phyloP scores from a whole-genome alignment of 1,140 invertebrate genomes.

The Sinonovacula constricta region DNA sequence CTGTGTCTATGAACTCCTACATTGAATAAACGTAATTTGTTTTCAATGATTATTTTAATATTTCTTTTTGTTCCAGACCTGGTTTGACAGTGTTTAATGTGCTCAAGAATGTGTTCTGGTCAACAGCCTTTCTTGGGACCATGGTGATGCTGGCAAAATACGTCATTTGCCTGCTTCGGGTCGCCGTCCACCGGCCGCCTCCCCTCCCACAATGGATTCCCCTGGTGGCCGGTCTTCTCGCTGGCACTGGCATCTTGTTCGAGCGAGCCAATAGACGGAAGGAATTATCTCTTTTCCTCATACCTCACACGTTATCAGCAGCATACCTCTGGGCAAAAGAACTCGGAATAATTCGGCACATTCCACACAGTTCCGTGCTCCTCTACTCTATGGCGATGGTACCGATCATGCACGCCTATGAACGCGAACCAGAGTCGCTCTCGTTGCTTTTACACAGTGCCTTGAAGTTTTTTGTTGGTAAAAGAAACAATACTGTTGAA shows the following conservation, averaged over 20 bases:
- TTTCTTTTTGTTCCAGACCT: constrained; percentile 60
- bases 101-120: constrained; percentile 63
- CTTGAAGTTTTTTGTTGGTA: constrained; percentile 65
- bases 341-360: constrained; percentile 28
- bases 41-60: no score
- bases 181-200: constrained; percentile 56
- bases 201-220: constrained; percentile 66
- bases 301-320: constrained; percentile 65
- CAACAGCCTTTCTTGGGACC: constrained; percentile 66
- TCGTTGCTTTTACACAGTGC: constrained; percentile 64
- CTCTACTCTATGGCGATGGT: constrained; percentile 68
- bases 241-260: constrained; percentile 65
- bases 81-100: constrained; percentile 57
- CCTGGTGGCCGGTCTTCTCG: constrained; percentile 59
- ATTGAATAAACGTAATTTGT: no score
- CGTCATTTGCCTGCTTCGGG: constrained; percentile 67
- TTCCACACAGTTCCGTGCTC: constrained; percentile 60
- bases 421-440: constrained; percentile 68
- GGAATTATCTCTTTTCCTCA: constrained; percentile 68
- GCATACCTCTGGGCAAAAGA: constrained; percentile 58
- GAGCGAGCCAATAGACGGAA: constrained; percentile 65
- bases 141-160: constrained; percentile 72
- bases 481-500: constrained; percentile 46
- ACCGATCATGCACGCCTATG: constrained; percentile 72
- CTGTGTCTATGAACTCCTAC: no score